phyloP scores from a whole-genome alignment of 2,888 invertebrate genomes.

The Ochropleura plecta region DNA sequence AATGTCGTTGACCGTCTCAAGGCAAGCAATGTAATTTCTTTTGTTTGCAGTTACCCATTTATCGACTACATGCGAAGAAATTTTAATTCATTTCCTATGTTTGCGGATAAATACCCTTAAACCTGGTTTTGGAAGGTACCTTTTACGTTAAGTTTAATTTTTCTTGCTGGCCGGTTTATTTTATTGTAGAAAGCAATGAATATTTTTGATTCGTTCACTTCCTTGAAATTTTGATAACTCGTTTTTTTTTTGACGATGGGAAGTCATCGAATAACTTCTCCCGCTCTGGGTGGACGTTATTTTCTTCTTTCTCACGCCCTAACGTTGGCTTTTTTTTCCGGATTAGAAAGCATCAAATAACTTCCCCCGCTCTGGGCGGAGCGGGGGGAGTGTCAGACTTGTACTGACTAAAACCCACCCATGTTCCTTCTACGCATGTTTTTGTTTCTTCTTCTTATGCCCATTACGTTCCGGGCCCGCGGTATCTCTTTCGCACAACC shows the following conservation, averaged over 20 bases:
- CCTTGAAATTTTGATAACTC: not conserved
- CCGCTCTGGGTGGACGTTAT: too few species aligned
- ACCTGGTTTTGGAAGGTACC: not conserved
- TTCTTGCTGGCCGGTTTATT: not conserved
- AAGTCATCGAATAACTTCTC: too few species aligned
- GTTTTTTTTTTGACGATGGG: not conserved
- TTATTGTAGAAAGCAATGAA: not conserved
- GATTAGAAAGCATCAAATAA: too few species aligned
- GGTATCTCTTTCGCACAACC: too few species aligned
- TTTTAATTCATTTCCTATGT: conserved; percentile 18
- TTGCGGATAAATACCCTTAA: conserved; percentile 2
- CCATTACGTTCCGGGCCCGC: too few species aligned
- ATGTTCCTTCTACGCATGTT: too few species aligned
- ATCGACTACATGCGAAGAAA: conserved; percentile 20
- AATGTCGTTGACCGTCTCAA: conserved; percentile 47
- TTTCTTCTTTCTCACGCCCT: too few species aligned
- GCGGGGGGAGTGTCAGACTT: too few species aligned
- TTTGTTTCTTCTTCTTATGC: too few species aligned
- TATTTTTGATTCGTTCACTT: not conserved
- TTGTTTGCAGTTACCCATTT: conserved; percentile 37
- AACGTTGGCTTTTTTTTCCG: too few species aligned
- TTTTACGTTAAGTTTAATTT: not conserved
- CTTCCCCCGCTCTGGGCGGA: too few species aligned
- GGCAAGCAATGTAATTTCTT: conserved; percentile 42
- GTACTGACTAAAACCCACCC: too few species aligned